Base-by-base conservation (phyloP, 2,888 invertebrate genomes). In the Stenodema calcarata region DNA sequence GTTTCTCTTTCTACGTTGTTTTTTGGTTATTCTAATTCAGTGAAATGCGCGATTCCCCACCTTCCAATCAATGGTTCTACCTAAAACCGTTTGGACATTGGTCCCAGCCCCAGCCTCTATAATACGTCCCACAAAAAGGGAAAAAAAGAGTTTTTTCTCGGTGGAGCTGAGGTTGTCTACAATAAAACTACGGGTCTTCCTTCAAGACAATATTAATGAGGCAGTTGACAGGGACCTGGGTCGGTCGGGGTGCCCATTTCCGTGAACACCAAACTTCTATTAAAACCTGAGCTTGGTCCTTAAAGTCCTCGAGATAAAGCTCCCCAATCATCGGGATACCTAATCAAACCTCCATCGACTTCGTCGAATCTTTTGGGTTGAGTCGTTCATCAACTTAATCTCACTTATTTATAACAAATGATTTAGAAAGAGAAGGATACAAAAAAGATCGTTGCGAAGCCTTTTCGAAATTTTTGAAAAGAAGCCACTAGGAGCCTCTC, bases 221-320 rank as follows among this genome's bases (percentile, higher is more conserved):
- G 30, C 70, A n/a, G 42, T 47, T 69, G 82, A 82, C 82, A 80
- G 80, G 23, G 28, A 80, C 54, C 27, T 3, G 50, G 78, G 78
- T 47, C 23, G 41, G 70, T 35, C 28, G 62, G 80, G 80, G 27
- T 82, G 23, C 82, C 82, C 82, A 82, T 82, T 82, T 69, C 82
- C 82, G 41, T 70, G 82, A 82, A 82, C 82, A 82, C 82, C 82
- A 42, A 82, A 82, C 82, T 82, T 82, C 82, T 82, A 41, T 82
- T 82, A 82, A 82, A 82, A 82, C 82, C 54, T 47, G 82, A 82
- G 82, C 82, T 82, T 82, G 82, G 42, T 82, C 42, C 41, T 35
- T 12, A 2, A 27, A 47, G 47, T 47, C 47, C 16, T 47, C 62
- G 23, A 82, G 70, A 82, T 69, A 82, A 82, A 35, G 41, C 47